Base-by-base conservation (phyloP, 2,797 vertebrate genomes). In the Dipus sagitta region DNA sequence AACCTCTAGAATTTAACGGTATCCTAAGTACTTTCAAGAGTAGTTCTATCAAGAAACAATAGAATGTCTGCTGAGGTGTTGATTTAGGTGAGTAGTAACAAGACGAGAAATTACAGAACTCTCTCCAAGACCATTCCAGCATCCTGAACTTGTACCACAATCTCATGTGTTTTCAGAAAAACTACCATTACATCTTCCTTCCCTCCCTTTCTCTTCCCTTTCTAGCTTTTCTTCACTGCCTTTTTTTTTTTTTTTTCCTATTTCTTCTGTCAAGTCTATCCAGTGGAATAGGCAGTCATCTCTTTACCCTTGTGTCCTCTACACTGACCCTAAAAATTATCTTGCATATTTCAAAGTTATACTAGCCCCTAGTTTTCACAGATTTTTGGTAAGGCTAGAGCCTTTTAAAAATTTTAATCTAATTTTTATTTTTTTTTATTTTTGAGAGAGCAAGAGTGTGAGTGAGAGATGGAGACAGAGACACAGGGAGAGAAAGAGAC, bases 161-260 rank as follows among this genome's bases (percentile, higher is more conserved):
- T 70, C 64, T 72, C 54, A 12, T 0, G 2, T 72, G 15, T 6
- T 88, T 74, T 52, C 9, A 70, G 60, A 78, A 62, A 18, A 79
- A 34, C 28, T 42, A 12, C 15, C 1, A 0, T 23, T 54, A 0
- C 28, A 4, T 5, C 8, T 1, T 64, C 1, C 2, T 24, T 18
- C 47, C 0, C 9, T 2, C 18, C 14, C 18, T 17, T 8, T 7
- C 32, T 4, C 17, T 20, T 24, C 17, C 6, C 17, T 12, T 52
- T 58, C 7, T 67, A 47, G 47, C 47, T 47, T 47, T 47, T 9
- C 34, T 26, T 5, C 26, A 23, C 13, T 1, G 7, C 68, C 24
- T 79, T 54, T 11, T 13, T 26, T 18, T 1, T 7, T 74, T 20
- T 79, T 54, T 11, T 13, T 26, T 18, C 6, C 10, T 15, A 75